Evolutionary conservation across 2,113 vertebrate species (phyloP).

Genomic region (Puma concolor): DNA sequence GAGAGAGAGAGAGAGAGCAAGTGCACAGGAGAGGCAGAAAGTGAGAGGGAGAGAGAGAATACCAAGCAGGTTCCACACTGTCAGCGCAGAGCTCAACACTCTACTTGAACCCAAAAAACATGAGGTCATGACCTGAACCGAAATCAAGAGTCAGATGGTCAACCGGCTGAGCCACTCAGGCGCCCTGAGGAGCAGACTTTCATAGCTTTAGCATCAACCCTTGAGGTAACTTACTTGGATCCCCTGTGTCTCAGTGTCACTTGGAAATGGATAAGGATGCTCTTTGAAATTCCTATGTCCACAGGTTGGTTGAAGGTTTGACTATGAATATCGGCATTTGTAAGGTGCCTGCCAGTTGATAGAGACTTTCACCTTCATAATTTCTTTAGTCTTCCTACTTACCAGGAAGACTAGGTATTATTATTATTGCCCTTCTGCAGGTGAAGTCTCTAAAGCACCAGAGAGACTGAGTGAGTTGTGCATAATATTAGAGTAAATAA

Average conservation of each 20-base stretch:
- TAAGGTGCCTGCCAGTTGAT: not conserved
- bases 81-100: too few species aligned
- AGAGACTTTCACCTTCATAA: not conserved
- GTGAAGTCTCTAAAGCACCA: not conserved
- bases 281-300: not conserved
- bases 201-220: not conserved
- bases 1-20: too few species aligned
- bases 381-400: not conserved
- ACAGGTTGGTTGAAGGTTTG: not conserved
- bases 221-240: not conserved
- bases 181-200: not conserved
- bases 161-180: too few species aligned
- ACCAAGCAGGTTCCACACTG: too few species aligned
- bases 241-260: not conserved
- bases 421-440: not conserved
- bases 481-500: not conserved
- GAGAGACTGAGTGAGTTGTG: not conserved
- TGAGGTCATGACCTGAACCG: too few species aligned
- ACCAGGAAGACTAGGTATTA: not conserved
- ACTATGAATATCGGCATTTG: not conserved
- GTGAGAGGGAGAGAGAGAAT: too few species aligned
- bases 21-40: too few species aligned
- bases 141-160: too few species aligned
- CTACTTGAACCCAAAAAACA: too few species aligned
- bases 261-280: not conserved